A percentile compares a stretch with the other conserved stretches of the same genome.
Conservation (phyloP, 1,140 invertebrate genomes). For the Drosophila trapezifrons region DNA sequence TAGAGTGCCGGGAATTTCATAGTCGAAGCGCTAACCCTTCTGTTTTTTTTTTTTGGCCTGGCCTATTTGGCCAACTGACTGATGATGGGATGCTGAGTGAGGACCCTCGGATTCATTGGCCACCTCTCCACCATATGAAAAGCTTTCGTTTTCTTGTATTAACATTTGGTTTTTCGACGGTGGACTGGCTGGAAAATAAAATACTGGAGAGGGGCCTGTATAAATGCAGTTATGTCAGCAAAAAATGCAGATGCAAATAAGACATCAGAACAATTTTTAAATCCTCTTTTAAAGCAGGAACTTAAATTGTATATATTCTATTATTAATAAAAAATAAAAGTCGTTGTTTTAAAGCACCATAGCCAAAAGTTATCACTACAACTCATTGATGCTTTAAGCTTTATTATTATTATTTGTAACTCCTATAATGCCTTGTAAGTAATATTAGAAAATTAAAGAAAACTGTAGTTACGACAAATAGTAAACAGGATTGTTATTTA, state of each 20-base stretch:
- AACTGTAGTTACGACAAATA: too few relatives aligned
- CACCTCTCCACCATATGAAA: slow-evolving; percentile 11
- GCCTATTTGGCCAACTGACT: slow-evolving; percentile 21
- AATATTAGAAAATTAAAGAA: too few relatives aligned
- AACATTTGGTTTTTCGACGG: slow-evolving; percentile 16
- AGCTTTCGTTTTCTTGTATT: slow-evolving; percentile 17
- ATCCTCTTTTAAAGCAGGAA: background rate
- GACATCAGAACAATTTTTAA: background rate
- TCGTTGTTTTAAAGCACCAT: too few relatives aligned
- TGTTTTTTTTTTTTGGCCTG: slow-evolving; percentile 13
- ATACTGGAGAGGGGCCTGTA: background rate
- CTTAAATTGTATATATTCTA: background rate
- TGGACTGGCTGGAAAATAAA: slow-evolving; percentile 6
- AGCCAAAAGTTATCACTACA: too few relatives aligned
- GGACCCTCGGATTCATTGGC: background rate
- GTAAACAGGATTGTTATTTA: too few relatives aligned
- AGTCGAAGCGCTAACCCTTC: background rate
- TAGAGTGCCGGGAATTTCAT: background rate
- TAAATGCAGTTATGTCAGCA: slow-evolving; percentile 7
- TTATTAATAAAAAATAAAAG: too few relatives aligned
- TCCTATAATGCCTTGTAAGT: too few relatives aligned
- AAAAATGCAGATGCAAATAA: background rate
- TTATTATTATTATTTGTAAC: too few relatives aligned
- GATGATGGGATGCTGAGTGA: slow-evolving; percentile 17
- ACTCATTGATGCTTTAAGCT: too few relatives aligned